A percentile compares a stretch with the other conserved stretches of the same genome.
Conservation (phyloP, 2,113 vertebrate species). For the Chascanopsetta lugubris region DNA sequence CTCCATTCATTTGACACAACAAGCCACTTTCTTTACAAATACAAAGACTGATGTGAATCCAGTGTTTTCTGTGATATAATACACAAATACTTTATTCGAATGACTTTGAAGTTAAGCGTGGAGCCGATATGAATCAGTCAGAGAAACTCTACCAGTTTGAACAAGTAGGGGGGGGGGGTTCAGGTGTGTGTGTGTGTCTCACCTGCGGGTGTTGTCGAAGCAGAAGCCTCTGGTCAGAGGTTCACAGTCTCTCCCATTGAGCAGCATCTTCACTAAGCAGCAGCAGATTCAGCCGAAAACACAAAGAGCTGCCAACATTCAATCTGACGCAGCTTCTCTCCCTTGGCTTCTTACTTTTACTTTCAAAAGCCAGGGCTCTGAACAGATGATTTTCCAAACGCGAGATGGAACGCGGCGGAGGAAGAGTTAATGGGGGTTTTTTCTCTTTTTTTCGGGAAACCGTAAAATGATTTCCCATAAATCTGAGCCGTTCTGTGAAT, state of each 20-base stretch:
- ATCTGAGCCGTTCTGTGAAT: neutral
- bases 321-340: neutral
- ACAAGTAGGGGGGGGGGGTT: too few relatives aligned
- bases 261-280: conserved; percentile 57
- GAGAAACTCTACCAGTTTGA: too few relatives aligned
- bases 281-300: too few relatives aligned
- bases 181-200: conserved; percentile 15
- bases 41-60: too few relatives aligned
- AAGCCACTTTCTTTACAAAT: too few relatives aligned
- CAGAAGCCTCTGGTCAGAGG: conserved; percentile 63
- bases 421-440: neutral
- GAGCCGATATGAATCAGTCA: too few relatives aligned
- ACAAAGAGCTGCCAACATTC: neutral
- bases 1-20: too few relatives aligned
- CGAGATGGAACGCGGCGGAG: neutral
- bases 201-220: conserved; percentile 81
- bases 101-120: too few relatives aligned
- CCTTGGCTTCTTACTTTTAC: conserved; percentile 24
- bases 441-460: neutral
- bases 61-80: too few relatives aligned
- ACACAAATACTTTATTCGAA: too few relatives aligned
- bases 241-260: conserved; percentile 36
- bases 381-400: conserved; percentile 20
- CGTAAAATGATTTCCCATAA: conserved; percentile 9
- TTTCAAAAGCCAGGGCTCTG: conserved; percentile 35